Evolutionary conservation across 1,140 invertebrate species (phyloP), one percentile per base, ranked within the genome.

Genomic region (Trichogramma pretiosum): DNA sequence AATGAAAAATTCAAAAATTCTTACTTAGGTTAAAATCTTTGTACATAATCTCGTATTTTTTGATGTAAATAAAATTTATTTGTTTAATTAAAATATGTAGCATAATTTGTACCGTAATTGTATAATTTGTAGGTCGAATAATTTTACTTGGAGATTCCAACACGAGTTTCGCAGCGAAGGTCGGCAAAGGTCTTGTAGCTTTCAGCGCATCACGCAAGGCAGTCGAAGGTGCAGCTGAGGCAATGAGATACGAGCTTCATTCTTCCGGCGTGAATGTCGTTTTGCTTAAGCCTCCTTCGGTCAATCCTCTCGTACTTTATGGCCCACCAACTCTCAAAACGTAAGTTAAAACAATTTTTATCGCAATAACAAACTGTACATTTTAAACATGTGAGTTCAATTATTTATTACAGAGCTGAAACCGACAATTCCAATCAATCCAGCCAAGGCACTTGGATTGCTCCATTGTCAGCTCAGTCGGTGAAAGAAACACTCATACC

Each of bases 211-310:
- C 78, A 0, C 76, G 81, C 22, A 79, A 79, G 56, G 83, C 81
- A 3, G 81, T 85, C 1, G 81, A 84, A 61, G 84, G 84, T 36
- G 83, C 81, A 10, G 81, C 80, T 46, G 77, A 79, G 23, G 83
- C 84, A 21, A 67, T 88, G 46, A 72, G 82, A 21, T 72, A 77
- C 28, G 79, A 85, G 58, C 64, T 88, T 42, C 74, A 76, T 43
- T 77, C 82, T 3, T 75, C 79, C 16, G 79, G 83, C 9, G 75
- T 89, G 34, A 77, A 78, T 57, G 84, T 88, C n/a, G 77, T 87
- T 16, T 75, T 83, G n/a, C 63, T 88, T 28, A 81, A 85, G 63
- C 82, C 84, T 13, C 77, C 80, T 17, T 79, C 80, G 30, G 72
- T 85, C 42, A 74, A 81, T 50, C 78, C 81, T 5, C 74, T 82